Evolutionary conservation across 2,113 vertebrate genomes (phyloP), one percentile per base, ranked within the genome.

Genomic region (Pachyramphus minor): DNA sequence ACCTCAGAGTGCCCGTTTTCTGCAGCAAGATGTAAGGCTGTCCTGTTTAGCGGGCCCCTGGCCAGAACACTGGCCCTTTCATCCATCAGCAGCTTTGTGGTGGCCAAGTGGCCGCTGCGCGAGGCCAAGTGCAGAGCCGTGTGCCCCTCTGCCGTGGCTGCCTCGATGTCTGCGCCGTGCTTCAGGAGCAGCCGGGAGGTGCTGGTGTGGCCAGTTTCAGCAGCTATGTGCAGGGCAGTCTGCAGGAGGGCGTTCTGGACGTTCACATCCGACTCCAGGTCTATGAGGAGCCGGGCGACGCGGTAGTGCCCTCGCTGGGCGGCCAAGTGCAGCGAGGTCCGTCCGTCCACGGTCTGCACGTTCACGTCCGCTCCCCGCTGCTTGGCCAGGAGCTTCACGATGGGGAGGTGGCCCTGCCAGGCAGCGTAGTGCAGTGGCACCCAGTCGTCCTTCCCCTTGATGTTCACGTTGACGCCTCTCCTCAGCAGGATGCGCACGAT

Each of bases 391-490:
- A 99, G 98, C 97, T 98, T 99, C 28, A 99, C 98, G 1, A 99
- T 99, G 88, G 98, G 96, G n/a, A 99, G 98, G 62, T 99, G 99
- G 3, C 99, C 99, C 62, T 99, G 99, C 99, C 99, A 99, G 79
- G 99, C 98, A 0, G 99, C 99, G 1, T 99, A 98, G 96, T 99
- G 99, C 9, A 99, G 97, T 1, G 99, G 98, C 24, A 98, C 98
- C 99, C 99, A 99, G 96, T 98, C 97, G 20, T 99, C 99, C 95
- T 99, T 99, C 0, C 99, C 99, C 75, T 87, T 98, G 83, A 98
- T 78, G 55, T 97, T 98, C 21, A 98, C 98, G 0, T 99, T 98
- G 0, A 98, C 99, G 0, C 99, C 99, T 1, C 99, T 98, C 62
- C 99, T 98, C 91, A 99, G 97, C 84, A 99, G 98, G 52, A 99